Conservation (phyloP, 2,797 vertebrate genomes). For the Neosalanx taihuensis region DNA sequence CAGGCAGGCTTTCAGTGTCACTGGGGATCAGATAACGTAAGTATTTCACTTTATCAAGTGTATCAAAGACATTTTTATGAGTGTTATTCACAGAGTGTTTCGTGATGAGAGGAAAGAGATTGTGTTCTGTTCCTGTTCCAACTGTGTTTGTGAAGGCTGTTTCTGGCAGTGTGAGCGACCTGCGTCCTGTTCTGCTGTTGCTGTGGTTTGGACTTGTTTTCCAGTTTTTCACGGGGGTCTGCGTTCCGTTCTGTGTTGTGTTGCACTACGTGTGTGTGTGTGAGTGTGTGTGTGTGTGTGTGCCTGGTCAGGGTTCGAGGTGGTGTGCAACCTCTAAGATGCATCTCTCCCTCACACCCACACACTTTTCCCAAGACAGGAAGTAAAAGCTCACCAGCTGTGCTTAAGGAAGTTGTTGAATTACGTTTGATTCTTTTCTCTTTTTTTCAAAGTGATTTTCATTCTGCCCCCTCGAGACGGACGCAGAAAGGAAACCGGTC, state of each 20-base stretch:
- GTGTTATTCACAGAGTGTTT: too few species aligned
- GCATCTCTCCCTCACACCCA: constrained; percentile 66
- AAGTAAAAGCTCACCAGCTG: constrained; percentile 69
- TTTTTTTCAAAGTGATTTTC: constrained; percentile 7
- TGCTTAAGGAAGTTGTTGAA: constrained; percentile 45
- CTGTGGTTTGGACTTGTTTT: background rate
- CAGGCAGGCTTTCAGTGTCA: too few species aligned
- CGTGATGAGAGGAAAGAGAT: too few species aligned
- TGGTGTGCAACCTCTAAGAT: constrained; percentile 56
- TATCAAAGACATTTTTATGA: too few species aligned
- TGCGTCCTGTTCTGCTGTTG: background rate
- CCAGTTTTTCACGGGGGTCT: background rate
- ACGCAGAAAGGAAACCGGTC: constrained; percentile 42
- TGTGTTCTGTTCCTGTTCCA: too few species aligned
- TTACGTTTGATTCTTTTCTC: constrained; percentile 47
- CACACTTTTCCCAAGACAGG: constrained; percentile 65
- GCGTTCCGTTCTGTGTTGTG: background rate
- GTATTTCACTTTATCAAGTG: too few species aligned
- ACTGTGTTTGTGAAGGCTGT: too few species aligned
- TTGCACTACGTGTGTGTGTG: background rate
- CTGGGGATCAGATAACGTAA: too few species aligned
- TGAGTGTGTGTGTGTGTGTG: background rate
- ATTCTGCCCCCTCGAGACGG: constrained; percentile 34
- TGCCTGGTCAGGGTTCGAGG: constrained; percentile 47
- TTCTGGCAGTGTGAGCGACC: background rate